phyloP scores from a whole-genome alignment of 2,888 invertebrate genomes.

The Clanis bilineata region DNA sequence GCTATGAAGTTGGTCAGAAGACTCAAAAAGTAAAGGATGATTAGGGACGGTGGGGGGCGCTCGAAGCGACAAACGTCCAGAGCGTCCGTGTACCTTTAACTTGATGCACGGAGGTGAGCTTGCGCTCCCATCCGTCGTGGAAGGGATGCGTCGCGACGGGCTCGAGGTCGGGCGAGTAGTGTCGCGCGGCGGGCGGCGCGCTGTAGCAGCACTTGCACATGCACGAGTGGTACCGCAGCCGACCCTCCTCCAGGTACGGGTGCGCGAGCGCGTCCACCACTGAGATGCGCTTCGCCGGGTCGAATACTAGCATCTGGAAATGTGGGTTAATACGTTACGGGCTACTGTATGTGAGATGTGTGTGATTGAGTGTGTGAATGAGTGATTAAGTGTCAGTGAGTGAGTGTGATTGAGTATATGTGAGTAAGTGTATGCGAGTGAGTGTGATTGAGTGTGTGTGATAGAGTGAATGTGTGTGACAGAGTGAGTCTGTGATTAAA shows the following conservation, averaged over 20 bases:
- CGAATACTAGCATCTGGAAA: conserved; percentile 98
- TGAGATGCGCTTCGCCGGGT: conserved; percentile 97
- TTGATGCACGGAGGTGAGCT: conserved; percentile 94
- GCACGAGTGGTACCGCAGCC: conserved; percentile 99
- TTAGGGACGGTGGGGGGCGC: no score
- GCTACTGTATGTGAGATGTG: no score
- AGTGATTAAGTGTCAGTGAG: no score
- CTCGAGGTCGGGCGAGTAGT: conserved; percentile 96
- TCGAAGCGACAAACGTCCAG: no score
- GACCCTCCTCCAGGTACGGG: conserved; percentile 98
- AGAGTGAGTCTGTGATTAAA: no score
- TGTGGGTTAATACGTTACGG: not conserved
- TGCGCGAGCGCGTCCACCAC: conserved; percentile 98
- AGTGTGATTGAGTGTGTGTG: no score
- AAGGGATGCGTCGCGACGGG: conserved; percentile 95
- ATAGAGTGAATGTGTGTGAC: no score
- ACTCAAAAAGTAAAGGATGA: no score
- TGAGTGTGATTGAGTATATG: no score
- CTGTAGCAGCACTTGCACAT: conserved; percentile 99
- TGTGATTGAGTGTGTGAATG: no score
- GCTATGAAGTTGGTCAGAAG: no score
- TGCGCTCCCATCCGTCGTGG: conserved; percentile 98
- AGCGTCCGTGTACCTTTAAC: conserved; percentile 99
- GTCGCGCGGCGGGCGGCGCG: conserved; percentile 82
- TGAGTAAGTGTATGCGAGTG: no score